Evolutionary conservation across 2,888 invertebrate genomes (phyloP), one percentile per base, ranked within the genome.

Genomic region (Tineola bisselliella): DNA sequence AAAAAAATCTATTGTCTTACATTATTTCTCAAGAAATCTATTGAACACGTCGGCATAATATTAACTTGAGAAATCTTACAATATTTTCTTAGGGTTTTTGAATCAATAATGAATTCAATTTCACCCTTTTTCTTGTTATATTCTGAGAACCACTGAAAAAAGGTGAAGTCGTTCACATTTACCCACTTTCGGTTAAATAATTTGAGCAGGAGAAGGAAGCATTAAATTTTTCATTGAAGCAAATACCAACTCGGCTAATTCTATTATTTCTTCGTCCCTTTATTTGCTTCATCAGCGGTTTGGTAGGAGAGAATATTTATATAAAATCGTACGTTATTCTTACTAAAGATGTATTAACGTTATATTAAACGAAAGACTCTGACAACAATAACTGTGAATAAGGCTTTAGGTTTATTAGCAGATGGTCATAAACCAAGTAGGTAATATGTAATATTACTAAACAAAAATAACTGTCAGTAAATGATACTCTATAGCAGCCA

Each of bases 71-170:
- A 38, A 38, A 38, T 38, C 38, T 38, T 3, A 3, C 38, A 38
- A 38, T 38, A 38, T 38, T 38, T 38, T 38, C 38, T 38, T 38
- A 48, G 48, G 48, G 17, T 76, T 75, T 75, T 71, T 80, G 79
- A 79, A 81, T 81, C 74, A 78, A 74, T 79, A 76, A 80, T 78
- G 78, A 79, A 78, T 78, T 73, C 76, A 80, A 79, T 80, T 77
- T 67, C 66, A 66, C 67, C 72, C 71, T 72, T 73, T 70, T 69
- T 38, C 38, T 38, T 10, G 64, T 64, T 59, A 67, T 66, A 66
- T 69, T 66, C 70, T 8, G 15, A 18, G 48, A 18, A 15, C 70
- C 69, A 71, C 75, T 75, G 71, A 70, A 68, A 67, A 70, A 69
- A 70, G 76, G 76, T 73, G 76, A 72, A 71, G 72, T 73, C 71